Base-by-base conservation (phyloP, 2,113 vertebrate genomes). In the Laterallus jamaicensis region DNA sequence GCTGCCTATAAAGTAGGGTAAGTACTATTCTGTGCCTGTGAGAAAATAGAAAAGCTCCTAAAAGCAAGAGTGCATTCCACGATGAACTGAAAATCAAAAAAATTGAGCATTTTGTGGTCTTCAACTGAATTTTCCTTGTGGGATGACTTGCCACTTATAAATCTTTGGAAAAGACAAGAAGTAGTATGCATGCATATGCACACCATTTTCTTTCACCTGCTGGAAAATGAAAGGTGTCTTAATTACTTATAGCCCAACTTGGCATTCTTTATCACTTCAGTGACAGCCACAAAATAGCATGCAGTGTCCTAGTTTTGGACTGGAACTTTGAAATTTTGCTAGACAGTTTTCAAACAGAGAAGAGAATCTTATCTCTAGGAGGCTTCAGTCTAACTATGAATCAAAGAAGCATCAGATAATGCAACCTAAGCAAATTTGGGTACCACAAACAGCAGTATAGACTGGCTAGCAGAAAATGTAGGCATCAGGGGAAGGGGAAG, bases 41-140 rank as follows among this genome's bases (percentile, higher is more conserved):
- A 84, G 74, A 79, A 92, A 80, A 70, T 44, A 49, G 37, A 78
- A 95, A 82, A 52, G 32, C 66, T 64, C 37, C 88, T 90, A 74
- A 91, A 96, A 92, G 92, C 77, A 93, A 82, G 82, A 90, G 32
- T 68, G 50, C 49, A 49, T 95, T 92, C 49, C 58, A 89, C 44
- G 55, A 68, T 88, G 52, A 95, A 67, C 62, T 69, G 80, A 76
- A 64, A 92, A 54, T 93, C 67, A 77, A 85, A 95, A 55, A 90
- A 89, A 73, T 31, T 92, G 87, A 75, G 49, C 15, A 31, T 93
- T 87, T 76, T 95, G 55, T 52, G 49, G 47, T 74, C 88, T 95
- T 90, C 56, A 73, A 68, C 15, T 91, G 64, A 93, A 63, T 71
- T 92, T 91, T 91, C 37, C 54, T 78, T 79, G 52, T 14, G n/a